Percentiles rank a stretch among this genome's conserved stretches.
These are phyloP conservation scores for Passer domesticus DNA, from an alignment of 2,113 vertebrate genomes.

Conservation along the genomic window DNA sequence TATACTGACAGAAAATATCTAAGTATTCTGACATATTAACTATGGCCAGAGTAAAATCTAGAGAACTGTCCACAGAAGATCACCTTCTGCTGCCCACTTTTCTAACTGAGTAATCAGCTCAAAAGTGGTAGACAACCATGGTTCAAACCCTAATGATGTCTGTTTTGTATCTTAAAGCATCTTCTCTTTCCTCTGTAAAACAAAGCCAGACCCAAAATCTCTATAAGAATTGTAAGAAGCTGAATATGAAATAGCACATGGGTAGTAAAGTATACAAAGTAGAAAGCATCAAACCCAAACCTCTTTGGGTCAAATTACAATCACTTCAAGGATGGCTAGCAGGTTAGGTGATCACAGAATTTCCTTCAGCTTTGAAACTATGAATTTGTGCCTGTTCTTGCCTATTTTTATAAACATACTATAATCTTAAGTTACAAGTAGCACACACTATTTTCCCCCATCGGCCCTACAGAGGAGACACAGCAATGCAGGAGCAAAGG, in stretches of 20 bases:
- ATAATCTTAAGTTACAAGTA: background rate
- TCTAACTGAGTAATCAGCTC: background rate
- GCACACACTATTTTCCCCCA: background rate
- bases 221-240: background rate
- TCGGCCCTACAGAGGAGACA: background rate
- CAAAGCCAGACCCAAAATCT: background rate
- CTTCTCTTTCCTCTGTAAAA: background rate
- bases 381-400: background rate
- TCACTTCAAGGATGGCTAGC: background rate
- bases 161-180: background rate
- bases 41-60: background rate
- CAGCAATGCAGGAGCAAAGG: background rate
- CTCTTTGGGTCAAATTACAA: background rate
- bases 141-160: background rate
- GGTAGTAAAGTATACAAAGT: background rate
- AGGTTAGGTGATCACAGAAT: background rate
- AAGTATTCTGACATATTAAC: background rate
- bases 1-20: background rate
- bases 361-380: background rate
- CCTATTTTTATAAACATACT: background rate
- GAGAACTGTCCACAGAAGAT: background rate
- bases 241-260: background rate
- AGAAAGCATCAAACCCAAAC: background rate
- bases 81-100: background rate
- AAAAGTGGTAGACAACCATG: background rate